Percentiles rank a stretch among this genome's conserved stretches.
Conservation (phyloP, 2,113 vertebrate species). For the Polypterus bichir region DNA sequence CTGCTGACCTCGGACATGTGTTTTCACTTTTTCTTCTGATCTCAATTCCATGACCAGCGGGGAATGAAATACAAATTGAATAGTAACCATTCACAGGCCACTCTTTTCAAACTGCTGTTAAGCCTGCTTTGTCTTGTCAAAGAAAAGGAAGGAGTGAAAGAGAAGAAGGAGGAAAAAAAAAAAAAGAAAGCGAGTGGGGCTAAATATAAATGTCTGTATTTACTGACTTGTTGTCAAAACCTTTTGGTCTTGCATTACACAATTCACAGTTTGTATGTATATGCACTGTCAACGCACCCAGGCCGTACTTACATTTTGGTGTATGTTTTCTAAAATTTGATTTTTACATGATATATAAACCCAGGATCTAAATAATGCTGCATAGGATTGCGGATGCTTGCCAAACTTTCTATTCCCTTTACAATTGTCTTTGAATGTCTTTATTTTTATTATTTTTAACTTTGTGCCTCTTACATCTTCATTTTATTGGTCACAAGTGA, state of each 20-base stretch:
- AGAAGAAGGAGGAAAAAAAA: slow-evolving; percentile 21
- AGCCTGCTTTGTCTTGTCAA: slow-evolving; percentile 82
- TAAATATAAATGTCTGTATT: slow-evolving; percentile 64
- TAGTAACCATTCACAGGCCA: slow-evolving; percentile 98
- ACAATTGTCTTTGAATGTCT: too few relatives aligned
- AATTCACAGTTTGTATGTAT: slow-evolving; percentile 4
- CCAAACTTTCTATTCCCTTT: too few relatives aligned
- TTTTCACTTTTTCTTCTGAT: slow-evolving; percentile 99
- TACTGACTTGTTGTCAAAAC: slow-evolving; percentile 41
- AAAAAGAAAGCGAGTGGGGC: neutral
- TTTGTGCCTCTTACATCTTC: slow-evolving; percentile 3
- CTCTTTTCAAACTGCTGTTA: slow-evolving; percentile 79
- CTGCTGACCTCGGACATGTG: slow-evolving; percentile 96
- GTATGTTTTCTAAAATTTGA: too few relatives aligned
- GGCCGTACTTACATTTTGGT: too few relatives aligned
- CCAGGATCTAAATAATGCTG: too few relatives aligned
- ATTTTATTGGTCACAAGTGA: slow-evolving; percentile 36
- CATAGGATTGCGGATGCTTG: too few relatives aligned
- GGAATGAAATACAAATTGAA: slow-evolving; percentile 99
- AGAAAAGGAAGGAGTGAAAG: slow-evolving; percentile 30
- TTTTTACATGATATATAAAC: too few relatives aligned
- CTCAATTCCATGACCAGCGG: slow-evolving; percentile 97
- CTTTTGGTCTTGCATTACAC: slow-evolving; percentile 22
- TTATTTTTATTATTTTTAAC: too few relatives aligned
- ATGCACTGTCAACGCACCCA: too few relatives aligned